Evolutionary conservation across 1,140 invertebrate genomes (phyloP).

Genomic region (Meloidogyne hapla): DNA sequence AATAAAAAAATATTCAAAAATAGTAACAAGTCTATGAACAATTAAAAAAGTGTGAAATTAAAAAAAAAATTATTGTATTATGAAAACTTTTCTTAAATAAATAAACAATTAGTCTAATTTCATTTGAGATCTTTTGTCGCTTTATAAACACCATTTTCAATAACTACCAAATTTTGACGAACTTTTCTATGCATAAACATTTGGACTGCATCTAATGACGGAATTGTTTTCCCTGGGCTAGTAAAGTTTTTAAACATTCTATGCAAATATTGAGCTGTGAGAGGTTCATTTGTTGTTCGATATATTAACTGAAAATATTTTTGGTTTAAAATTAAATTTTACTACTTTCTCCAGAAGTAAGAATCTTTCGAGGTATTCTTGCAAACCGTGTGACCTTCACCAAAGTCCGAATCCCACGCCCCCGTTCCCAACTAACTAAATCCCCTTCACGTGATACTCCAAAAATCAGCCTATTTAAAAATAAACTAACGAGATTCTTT

Average conservation of each 20-base stretch:
- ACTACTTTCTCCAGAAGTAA: neutral
- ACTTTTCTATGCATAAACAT: constrained; percentile 58
- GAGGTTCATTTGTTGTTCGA: constrained; percentile 17
- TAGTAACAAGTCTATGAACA: too few relatives aligned
- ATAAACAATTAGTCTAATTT: neutral
- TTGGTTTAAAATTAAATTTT: neutral
- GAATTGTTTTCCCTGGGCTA: constrained; percentile 43
- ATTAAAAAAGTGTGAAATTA: neutral
- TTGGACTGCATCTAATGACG: constrained; percentile 48
- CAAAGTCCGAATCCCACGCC: too few relatives aligned
- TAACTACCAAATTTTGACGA: constrained; percentile 41
- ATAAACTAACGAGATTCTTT: constrained; percentile 69
- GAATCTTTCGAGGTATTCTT: neutral
- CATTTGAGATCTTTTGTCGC: constrained; percentile 42
- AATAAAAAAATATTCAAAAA: neutral
- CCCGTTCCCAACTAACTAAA: too few relatives aligned
- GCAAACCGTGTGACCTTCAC: too few relatives aligned
- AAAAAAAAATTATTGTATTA: neutral
- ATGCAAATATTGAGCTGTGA: constrained; percentile 40
- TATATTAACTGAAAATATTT: constrained; percentile 22
- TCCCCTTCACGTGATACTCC: too few relatives aligned
- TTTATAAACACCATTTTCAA: constrained; percentile 57
- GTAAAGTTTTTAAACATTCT: constrained; percentile 49
- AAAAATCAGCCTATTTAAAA: constrained; percentile 27
- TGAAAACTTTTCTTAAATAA: neutral